Percentiles rank a stretch among this genome's conserved stretches.
phyloP scores from a whole-genome alignment of 2,113 vertebrate species.

The Leptobrachium leishanense region DNA sequence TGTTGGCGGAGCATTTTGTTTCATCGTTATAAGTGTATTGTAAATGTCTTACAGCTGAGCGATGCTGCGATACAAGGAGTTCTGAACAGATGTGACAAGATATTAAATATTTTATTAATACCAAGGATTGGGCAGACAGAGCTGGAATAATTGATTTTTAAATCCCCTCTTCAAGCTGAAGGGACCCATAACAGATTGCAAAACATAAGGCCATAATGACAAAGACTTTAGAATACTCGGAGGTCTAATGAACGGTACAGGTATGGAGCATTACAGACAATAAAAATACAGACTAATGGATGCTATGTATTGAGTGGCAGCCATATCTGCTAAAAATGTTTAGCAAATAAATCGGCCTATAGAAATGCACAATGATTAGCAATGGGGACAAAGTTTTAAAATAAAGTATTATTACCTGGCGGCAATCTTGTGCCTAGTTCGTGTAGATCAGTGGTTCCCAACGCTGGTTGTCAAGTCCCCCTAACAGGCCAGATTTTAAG shows the following conservation, averaged over 20 bases:
- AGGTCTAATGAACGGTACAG: background rate
- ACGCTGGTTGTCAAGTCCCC: too few relatives aligned
- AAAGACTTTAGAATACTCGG: background rate
- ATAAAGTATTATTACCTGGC: too few relatives aligned
- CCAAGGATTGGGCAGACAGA: slow-evolving; percentile 2
- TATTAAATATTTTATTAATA: background rate
- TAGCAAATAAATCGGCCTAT: too few relatives aligned
- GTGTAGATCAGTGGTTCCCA: too few relatives aligned
- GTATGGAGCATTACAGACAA: background rate
- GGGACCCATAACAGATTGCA: slow-evolving; percentile 2
- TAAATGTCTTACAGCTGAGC: background rate
- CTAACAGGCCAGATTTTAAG: too few relatives aligned
- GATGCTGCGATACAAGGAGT: background rate
- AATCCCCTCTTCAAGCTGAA: slow-evolving; percentile 3
- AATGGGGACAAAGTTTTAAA: too few relatives aligned
- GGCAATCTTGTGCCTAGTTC: too few relatives aligned
- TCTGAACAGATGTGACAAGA: slow-evolving; percentile 1
- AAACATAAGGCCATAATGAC: background rate
- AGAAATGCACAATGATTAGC: too few relatives aligned
- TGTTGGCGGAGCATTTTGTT: too few relatives aligned
- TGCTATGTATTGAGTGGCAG: background rate
- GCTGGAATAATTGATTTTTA: slow-evolving; percentile 21
- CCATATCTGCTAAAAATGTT: too few relatives aligned
- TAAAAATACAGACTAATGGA: background rate
- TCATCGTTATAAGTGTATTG: too few relatives aligned